Evolutionary conservation across 2,113 vertebrate genomes (phyloP).

Genomic region (Scytalopus superciliaris): DNA sequence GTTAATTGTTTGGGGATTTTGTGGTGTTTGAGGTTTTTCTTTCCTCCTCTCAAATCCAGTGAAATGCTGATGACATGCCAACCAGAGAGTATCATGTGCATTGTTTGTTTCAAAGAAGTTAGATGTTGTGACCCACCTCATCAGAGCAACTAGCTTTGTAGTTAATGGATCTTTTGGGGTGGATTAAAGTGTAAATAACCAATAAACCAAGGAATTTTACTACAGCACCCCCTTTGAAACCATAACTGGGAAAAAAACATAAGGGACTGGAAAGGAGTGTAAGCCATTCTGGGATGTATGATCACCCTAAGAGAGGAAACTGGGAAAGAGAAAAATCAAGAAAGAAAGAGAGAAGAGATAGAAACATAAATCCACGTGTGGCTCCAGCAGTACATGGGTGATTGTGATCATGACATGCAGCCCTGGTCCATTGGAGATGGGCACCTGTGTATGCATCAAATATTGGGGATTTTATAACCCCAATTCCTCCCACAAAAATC

Average conservation of each 20-base stretch:
- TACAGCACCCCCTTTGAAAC: background rate
- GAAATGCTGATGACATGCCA: background rate
- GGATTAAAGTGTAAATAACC: background rate
- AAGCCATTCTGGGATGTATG: background rate
- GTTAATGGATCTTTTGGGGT: background rate
- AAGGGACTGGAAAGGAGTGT: background rate
- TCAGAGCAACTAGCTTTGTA: background rate
- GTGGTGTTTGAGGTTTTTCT: background rate
- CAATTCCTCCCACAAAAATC: background rate
- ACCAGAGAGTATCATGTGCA: background rate
- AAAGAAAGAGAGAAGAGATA: background rate
- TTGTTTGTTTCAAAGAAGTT: background rate
- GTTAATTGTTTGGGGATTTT: background rate
- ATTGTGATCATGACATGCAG: fast-evolving
- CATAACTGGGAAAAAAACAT: background rate
- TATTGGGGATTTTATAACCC: background rate
- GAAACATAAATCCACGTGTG: background rate
- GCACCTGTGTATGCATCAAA: fast-evolving
- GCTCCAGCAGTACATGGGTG: background rate
- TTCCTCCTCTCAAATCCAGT: background rate
- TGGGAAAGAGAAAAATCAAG: background rate
- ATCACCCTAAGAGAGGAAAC: background rate
- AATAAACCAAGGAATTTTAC: background rate
- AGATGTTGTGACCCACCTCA: background rate
- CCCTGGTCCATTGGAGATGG: fast-evolving